Base-by-base conservation (phyloP, 2,113 vertebrate species). In the Macrotis lagotis region DNA sequence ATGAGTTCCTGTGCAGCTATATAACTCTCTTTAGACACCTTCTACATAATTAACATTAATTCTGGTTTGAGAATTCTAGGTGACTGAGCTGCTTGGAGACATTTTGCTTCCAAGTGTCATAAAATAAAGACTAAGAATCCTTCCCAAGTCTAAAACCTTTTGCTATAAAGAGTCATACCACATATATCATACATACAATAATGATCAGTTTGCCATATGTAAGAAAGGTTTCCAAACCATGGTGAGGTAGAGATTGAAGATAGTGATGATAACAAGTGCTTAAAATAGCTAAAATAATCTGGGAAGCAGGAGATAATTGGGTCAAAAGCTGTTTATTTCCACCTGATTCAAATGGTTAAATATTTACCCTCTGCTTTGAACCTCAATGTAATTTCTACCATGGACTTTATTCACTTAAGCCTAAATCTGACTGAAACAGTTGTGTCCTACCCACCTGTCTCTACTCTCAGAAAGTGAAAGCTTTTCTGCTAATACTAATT, bases 1-100 rank as follows among this genome's bases (percentile, higher is more conserved):
- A 24, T 44, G 16, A 74, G 28, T 22, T 74, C 37, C 14, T 22
- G 66, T 44, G n/a, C n/a, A 83, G 66, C 16, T 6, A 44, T 83
- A 83, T 44, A n/a, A 83, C 14, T 74, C n/a, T 94, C 31, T 48
- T 95, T 50, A 93, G 26, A 74, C 66, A 49, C n/a, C 8, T 92
- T 49, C 94, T 48, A 91, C 26, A 53, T 53, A 55, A 48, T 94
- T 96, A 90, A 93, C 94, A 89, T 94, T 50, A 95, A 92, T 91
- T 95, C 92, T 93, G 11, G 48, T 94, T 96, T 95, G 90, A 94
- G 66, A 90, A 50, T 53, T 91, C 88, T 90, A 51, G 66, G 48
- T 91, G 49, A 95, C 2, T 49, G 66, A 83, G 19, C 92, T 93
- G 37, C 44, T 59, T 91, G 51, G 52, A 55, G 90, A 1, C 47